Percentiles rank a stretch among this genome's conserved stretches.
These are phyloP conservation scores for Poecilia wingei DNA, from an alignment of 2,797 vertebrate species.

Conservation along the genomic window DNA sequence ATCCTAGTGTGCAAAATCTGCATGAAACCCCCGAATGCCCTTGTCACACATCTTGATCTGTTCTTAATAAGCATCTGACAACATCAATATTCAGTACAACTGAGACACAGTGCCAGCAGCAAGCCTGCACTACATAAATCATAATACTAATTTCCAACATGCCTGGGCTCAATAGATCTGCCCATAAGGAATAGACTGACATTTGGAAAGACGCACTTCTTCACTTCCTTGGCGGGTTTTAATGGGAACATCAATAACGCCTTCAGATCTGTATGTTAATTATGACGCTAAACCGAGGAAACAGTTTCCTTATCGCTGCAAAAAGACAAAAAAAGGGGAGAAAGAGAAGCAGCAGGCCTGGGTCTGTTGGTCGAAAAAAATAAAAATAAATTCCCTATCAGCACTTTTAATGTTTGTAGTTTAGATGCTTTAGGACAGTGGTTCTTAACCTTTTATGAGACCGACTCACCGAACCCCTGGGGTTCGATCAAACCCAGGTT, in stretches of 20 bases:
- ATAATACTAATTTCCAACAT: neutral
- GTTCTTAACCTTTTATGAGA: too few relatives aligned
- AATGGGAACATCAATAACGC: neutral
- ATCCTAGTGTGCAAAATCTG: neutral
- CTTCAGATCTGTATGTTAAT: constrained; percentile 8
- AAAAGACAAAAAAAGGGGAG: neutral
- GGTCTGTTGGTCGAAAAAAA: neutral
- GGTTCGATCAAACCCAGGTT: too few relatives aligned
- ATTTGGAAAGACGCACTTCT: constrained; percentile 1
- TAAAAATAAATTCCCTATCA: neutral
- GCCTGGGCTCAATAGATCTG: neutral
- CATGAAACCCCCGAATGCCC: neutral
- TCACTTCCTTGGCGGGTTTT: neutral
- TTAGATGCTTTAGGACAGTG: neutral
- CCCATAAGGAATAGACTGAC: constrained; percentile 2
- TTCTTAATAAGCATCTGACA: constrained; percentile 4
- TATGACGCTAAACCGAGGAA: neutral
- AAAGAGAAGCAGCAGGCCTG: neutral
- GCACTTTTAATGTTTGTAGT: neutral
- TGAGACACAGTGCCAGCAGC: neutral
- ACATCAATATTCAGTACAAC: neutral
- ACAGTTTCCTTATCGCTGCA: neutral
- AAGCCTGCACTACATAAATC: neutral
- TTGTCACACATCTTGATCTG: constrained; percentile 4
- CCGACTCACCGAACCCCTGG: too few relatives aligned